Conservation (phyloP, 2,888 invertebrate genomes). For the Esperia sulphurella region DNA sequence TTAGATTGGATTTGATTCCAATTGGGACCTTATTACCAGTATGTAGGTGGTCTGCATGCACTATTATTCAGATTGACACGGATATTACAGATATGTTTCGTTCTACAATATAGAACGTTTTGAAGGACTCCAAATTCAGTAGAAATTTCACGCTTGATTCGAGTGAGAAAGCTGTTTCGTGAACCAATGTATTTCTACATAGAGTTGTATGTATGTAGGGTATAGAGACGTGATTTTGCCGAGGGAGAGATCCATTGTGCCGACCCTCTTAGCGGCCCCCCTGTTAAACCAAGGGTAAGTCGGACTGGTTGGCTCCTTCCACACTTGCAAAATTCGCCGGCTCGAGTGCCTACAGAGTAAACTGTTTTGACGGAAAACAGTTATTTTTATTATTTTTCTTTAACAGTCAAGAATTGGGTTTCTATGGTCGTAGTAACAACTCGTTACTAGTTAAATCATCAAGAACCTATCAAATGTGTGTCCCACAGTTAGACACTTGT, state of each 20-base stretch:
- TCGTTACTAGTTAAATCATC: no score
- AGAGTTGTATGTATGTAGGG: slow-evolving; percentile 5
- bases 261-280: slow-evolving; percentile 65
- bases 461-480: no score
- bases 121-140: background rate
- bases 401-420: no score
- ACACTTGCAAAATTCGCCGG: slow-evolving; percentile 31
- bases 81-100: no score
- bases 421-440: no score
- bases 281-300: slow-evolving; percentile 55
- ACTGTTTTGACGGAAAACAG: slow-evolving; percentile 14
- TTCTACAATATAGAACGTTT: no score
- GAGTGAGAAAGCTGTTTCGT: slow-evolving; percentile 5
- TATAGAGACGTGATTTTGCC: slow-evolving; percentile 52
- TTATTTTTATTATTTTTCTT: slow-evolving; percentile 1
- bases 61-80: no score
- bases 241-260: slow-evolving; percentile 68
- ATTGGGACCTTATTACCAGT: no score
- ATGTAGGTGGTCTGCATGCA: no score
- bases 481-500: no score
- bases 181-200: background rate
- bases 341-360: slow-evolving; percentile 29
- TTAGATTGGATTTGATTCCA: no score
- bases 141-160: slow-evolving; percentile 8
- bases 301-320: slow-evolving; percentile 42